Evolutionary conservation across 1,140 invertebrate genomes (phyloP), one percentile per base, ranked within the genome.

Genomic region (Onthophagus taurus): DNA sequence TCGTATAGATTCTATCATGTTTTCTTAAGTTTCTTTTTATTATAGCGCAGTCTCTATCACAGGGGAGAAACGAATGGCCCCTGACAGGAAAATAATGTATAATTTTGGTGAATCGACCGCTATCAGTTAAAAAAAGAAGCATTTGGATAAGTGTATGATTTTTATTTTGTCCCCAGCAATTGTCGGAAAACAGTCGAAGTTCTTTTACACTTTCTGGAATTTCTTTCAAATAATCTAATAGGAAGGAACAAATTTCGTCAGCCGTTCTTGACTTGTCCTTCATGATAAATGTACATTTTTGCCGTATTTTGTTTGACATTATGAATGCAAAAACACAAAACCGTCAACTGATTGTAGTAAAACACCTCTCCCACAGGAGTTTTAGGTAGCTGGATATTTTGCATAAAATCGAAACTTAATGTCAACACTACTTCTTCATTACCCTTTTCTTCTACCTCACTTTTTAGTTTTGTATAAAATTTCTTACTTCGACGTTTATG

Each of bases 81-180:
- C n/a, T n/a, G n/a, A n/a, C n/a, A n/a, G n/a, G n/a, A n/a, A n/a
- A n/a, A n/a, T n/a, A n/a, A n/a, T n/a, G n/a, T n/a, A n/a, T n/a
- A n/a, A n/a, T n/a, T n/a, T n/a, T n/a, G n/a, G n/a, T n/a, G n/a
- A n/a, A n/a, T n/a, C n/a, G n/a, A n/a, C n/a, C n/a, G n/a, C n/a
- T n/a, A n/a, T n/a, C n/a, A n/a, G n/a, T 21, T 38, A 38, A 38
- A 24, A 24, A 38, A 19, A 38, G 3, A 7, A 41, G 20, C 38
- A 41, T 41, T 24, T 19, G 36, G 9, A 38, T n/a, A 8, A 38
- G 16, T 9, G 38, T 41, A 29, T 41, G 38, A 16, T 41, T 41
- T 24, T 29, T 24, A 41, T 41, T 41, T 41, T 41, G 38, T 29
- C 38, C 38, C 38, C 20, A 24, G 14, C 38, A 41, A 7, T 29